Base-by-base conservation (phyloP, 2,113 vertebrate species). In the Oryzias curvinotus region DNA sequence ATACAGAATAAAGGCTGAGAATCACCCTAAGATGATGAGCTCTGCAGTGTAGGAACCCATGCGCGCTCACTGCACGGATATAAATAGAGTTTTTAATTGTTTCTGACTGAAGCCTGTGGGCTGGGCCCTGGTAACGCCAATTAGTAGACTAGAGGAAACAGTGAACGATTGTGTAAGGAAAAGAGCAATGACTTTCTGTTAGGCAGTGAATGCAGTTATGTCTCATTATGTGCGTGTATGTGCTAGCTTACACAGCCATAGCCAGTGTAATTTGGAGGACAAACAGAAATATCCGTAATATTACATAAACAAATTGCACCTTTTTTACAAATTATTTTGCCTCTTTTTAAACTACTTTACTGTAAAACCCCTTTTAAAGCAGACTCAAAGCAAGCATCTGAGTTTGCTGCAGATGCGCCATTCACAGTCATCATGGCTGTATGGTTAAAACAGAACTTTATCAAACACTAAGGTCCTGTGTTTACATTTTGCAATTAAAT, bases 41-140 rank as follows among this genome's bases (percentile, higher is more conserved):
- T 88, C 89, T 72, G 61, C 88, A 85, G 90, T 87, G 90, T 81
- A 88, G 87, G 92, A 93, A 86, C 85, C 91, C 91, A 88, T 93
- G 91, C 92, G 93, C 21, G 3, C 91, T 93, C 90, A 82, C 85
- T 87, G 58, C 77, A 47, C 78, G 89, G 92, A 93, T 93, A 95
- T 87, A 92, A 93, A 96, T 94, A 91, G 81, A 82, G 86, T 92
- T 94, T 95, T 96, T 95, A 95, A 96, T 95, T 95, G 92, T 93
- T 91, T 88, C 82, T 93, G 95, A 96, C 93, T 93, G 88, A 87
- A 88, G 85, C 78, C 92, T 85, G 87, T 92, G 91, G 92, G 91
- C 92, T 91, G 88, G 86, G 91, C 92, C 91, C 90, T 82, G 90
- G 86, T 87, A 92, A 94, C 93, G 92, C 92, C 93, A 94, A 94